These are phyloP conservation scores for Leucophenga montana DNA, from an alignment of 2,888 invertebrate genomes.

Conservation along the genomic window DNA sequence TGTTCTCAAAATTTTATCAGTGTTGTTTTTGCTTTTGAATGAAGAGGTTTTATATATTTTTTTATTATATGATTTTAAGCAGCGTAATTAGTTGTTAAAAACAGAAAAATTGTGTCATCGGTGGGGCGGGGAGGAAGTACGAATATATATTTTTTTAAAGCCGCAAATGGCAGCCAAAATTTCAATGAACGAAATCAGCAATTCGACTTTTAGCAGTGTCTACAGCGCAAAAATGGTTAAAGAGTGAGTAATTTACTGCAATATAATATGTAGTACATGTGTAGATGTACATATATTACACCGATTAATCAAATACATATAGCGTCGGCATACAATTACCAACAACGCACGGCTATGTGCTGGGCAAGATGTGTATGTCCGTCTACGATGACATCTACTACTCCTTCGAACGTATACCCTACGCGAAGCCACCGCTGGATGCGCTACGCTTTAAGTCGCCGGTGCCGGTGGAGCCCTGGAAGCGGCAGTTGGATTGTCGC, in stretches of 20 bases:
- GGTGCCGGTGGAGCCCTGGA: conserved; percentile 70
- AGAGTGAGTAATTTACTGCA: not conserved
- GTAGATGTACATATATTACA: no score
- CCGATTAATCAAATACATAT: not conserved
- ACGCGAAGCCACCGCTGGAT: conserved; percentile 73
- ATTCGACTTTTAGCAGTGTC: not conserved
- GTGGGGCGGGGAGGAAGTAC: not conserved
- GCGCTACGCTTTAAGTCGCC: conserved; percentile 70
- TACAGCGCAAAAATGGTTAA: conserved; percentile 9
- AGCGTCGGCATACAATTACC: conserved; percentile 34
- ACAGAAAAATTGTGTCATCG: not conserved
- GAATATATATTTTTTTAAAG: no score
- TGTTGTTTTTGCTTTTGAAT: no score
- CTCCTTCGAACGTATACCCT: conserved; percentile 65
- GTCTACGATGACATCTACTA: conserved; percentile 56
- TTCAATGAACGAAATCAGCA: not conserved
- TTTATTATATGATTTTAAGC: no score
- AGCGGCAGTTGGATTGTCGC: conserved; percentile 68
- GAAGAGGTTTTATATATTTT: no score
- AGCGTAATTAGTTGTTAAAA: not conserved
- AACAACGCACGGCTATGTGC: conserved; percentile 61
- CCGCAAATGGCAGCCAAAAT: not conserved
- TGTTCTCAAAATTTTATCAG: no score
- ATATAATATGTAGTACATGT: no score
- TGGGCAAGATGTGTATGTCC: conserved; percentile 55